Percentiles rank a stretch among this genome's conserved stretches.
These are phyloP conservation scores for Pseudomyrmex cubaensis DNA, from an alignment of 1,140 invertebrate species.

Conservation along the genomic window DNA sequence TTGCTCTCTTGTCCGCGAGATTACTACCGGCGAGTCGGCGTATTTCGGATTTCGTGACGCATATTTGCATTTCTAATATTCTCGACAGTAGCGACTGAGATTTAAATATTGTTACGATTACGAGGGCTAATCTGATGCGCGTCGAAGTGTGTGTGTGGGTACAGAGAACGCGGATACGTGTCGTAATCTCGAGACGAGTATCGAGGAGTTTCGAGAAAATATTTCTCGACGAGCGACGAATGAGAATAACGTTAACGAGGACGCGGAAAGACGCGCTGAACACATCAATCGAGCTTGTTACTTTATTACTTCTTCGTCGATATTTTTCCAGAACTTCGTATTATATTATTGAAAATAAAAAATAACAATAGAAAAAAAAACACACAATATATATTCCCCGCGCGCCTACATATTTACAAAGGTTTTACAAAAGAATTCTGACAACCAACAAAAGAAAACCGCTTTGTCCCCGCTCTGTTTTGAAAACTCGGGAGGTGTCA, in stretches of 20 bases:
- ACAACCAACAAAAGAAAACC: background rate
- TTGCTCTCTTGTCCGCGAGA: constrained; percentile 78
- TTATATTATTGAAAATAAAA: background rate
- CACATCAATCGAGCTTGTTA: constrained; percentile 13
- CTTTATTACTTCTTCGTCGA: background rate
- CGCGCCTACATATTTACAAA: background rate
- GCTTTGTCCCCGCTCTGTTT: background rate
- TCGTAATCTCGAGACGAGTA: constrained; percentile 48
- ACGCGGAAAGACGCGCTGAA: background rate
- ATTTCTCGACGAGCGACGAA: constrained; percentile 11
- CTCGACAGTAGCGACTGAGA: constrained; percentile 50
- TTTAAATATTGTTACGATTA: constrained; percentile 70
- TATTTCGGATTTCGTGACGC: constrained; percentile 54
- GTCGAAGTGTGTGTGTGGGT: background rate
- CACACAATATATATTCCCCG: background rate
- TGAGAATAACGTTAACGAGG: constrained; percentile 25
- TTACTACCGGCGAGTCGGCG: constrained; percentile 62
- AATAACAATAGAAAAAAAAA: background rate
- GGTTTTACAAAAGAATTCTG: background rate
- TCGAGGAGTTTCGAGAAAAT: constrained; percentile 57
- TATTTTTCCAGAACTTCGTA: background rate
- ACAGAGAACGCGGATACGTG: constrained; percentile 4
- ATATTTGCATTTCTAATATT: constrained; percentile 71
- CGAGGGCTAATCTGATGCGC: constrained; percentile 47
- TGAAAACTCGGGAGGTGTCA: background rate